Evolutionary conservation across 2,797 vertebrate genomes (phyloP).

Genomic region (Emydoidea blandingii): DNA sequence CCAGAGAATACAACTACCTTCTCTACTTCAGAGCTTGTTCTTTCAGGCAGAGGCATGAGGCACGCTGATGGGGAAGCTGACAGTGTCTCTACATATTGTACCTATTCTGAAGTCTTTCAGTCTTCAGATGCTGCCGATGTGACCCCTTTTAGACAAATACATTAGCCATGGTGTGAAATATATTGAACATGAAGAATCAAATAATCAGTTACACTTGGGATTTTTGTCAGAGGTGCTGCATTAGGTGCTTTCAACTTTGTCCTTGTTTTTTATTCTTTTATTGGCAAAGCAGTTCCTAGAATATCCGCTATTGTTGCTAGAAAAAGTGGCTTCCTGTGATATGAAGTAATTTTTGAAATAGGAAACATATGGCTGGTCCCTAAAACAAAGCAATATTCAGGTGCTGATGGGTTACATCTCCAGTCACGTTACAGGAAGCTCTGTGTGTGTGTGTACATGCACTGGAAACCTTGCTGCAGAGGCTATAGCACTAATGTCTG

Average conservation of each 20-base stretch:
- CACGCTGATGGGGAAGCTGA: constrained; percentile 35
- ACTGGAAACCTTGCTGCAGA: constrained; percentile 68
- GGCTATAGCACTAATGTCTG: constrained; percentile 30
- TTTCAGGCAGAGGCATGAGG: constrained; percentile 1
- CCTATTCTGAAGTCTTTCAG: constrained; percentile 55
- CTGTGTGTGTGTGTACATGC: background rate
- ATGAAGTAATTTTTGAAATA: constrained; percentile 79
- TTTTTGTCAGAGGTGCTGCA: background rate
- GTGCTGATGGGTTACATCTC: constrained; percentile 72
- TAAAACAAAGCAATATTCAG: constrained; percentile 73
- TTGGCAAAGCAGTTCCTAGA: constrained; percentile 62
- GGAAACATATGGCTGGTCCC: constrained; percentile 79
- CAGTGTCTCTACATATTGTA: constrained; percentile 37
- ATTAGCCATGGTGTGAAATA: constrained; percentile 38
- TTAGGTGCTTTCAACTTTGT: constrained; percentile 5
- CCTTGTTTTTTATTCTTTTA: background rate
- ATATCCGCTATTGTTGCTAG: constrained; percentile 65
- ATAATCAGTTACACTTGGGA: background rate
- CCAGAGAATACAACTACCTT: background rate
- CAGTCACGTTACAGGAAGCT: constrained; percentile 67
- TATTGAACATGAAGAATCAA: background rate
- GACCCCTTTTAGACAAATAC: constrained; percentile 49
- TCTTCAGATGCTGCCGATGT: constrained; percentile 58
- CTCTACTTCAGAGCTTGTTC: background rate
- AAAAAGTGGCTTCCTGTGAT: constrained; percentile 79